Evolutionary conservation across 2,888 invertebrate genomes (phyloP).

Genomic region (Cantharis rufa): DNA sequence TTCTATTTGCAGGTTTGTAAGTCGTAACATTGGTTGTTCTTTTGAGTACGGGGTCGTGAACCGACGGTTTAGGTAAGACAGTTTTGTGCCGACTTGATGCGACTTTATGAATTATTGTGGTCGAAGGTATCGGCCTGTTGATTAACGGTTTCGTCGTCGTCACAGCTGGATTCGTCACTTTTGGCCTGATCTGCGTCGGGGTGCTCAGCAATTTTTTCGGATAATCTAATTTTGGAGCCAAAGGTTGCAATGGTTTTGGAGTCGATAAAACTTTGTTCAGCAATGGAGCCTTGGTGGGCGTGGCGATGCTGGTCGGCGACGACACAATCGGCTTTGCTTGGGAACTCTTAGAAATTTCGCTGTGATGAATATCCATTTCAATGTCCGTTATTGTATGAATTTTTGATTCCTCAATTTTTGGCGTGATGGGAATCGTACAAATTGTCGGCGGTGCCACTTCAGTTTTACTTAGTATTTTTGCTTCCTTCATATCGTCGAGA

Average conservation of each 20-base stretch:
- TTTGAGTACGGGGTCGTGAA: slow-evolving; percentile 12
- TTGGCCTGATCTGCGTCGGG: slow-evolving; percentile 45
- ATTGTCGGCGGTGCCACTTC: background rate
- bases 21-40: slow-evolving; percentile 18
- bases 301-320: slow-evolving; percentile 11
- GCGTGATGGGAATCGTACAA: background rate
- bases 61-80: slow-evolving; percentile 15
- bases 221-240: slow-evolving; percentile 19
- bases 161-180: slow-evolving; percentile 36
- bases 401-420: background rate
- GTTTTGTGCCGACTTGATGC: slow-evolving; percentile 3
- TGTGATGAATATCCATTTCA: slow-evolving; percentile 5
- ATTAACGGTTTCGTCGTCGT: slow-evolving; percentile 33
- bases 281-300: slow-evolving; percentile 51
- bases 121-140: slow-evolving; percentile 7
- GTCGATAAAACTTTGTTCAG: slow-evolving; percentile 49
- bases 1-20: slow-evolving; percentile 32
- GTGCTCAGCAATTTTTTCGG: slow-evolving; percentile 26
- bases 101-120: slow-evolving; percentile 24
- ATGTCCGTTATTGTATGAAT: slow-evolving; percentile 8
- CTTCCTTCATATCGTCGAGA: slow-evolving; percentile 30
- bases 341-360: slow-evolving; percentile 7
- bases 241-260: slow-evolving; percentile 37
- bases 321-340: background rate
- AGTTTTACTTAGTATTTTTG: background rate